Base-by-base conservation (phyloP, 2,113 vertebrate genomes). In the Hylia prasina region DNA sequence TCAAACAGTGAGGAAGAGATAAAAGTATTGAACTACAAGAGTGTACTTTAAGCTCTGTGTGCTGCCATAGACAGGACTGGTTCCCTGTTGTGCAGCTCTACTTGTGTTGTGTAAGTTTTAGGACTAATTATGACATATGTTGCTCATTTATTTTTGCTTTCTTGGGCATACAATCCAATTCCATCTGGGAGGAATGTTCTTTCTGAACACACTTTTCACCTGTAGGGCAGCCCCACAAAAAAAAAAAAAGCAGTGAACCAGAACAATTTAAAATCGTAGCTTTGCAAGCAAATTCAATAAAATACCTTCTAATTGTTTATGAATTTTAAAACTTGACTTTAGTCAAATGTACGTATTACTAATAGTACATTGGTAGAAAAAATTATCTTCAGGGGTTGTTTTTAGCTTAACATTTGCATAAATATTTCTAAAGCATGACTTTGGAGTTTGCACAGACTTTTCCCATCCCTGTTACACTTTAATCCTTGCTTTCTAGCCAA, bases 1-100 rank as follows among this genome's bases (percentile, higher is more conserved):
- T 73, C 93, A 54, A 44, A 87, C 30, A 60, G 89, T 35, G 93
- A 92, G 63, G 80, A 87, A 82, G 69, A 92, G 83, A 95, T 87
- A 60, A 93, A 95, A 92, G 72, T 78, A 75, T 19, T 89, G 70
- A 89, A 87, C 91, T 87, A 50, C 1, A 3, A 77, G 85, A 80
- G 42, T 54, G 31, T 82, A 56, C 72, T 89, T 87, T 57, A 82
- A 68, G 82, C 82, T 92, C 71, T 64, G 35, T 89, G 76, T 81
- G 86, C 83, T 91, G 83, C 61, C 50, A 48, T 61, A 76, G 87
- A 87, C 58, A 88, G 85, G 87, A 57, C 70, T 87, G 31, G 57
- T 31, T 95, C 48, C 48, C 57, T n/a, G 20, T 75, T 8, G 8
- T 53, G 89, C 57, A 88, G 57, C 48, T 88, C 57, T 78, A 42